Conservation (phyloP, 2,797 vertebrate species). For the Bradypodion ventrale region DNA sequence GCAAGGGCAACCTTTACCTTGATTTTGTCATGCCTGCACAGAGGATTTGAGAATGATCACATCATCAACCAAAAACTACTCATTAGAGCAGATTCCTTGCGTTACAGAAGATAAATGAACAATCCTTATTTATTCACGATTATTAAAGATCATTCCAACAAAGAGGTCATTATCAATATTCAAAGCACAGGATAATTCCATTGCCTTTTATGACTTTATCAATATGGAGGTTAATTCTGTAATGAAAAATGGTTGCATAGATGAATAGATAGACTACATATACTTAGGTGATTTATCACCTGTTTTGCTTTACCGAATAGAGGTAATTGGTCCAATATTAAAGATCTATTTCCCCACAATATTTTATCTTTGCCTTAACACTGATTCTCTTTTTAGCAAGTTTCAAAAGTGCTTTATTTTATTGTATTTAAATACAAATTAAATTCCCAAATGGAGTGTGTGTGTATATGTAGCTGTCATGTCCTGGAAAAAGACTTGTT, state of each 20-base stretch:
- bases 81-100: neutral
- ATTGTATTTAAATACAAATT: too few relatives aligned
- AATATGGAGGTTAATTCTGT: constrained; percentile 82
- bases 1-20: too few relatives aligned
- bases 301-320: constrained; percentile 22
- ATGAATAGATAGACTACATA: constrained; percentile 68
- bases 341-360: neutral
- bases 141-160: constrained; percentile 87
- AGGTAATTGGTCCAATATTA: neutral
- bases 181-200: constrained; percentile 78
- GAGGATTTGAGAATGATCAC: too few relatives aligned
- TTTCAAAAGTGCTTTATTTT: too few relatives aligned
- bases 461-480: neutral
- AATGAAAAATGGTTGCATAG: constrained; percentile 76
- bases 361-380: neutral
- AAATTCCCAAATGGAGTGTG: neutral
- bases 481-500: neutral
- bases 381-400: neutral
- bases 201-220: constrained; percentile 79
- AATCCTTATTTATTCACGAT: constrained; percentile 84
- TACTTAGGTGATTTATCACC: constrained; percentile 58
- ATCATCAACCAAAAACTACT: neutral
- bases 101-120: constrained; percentile 71
- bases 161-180: constrained; percentile 83
- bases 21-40: too few relatives aligned